Percentiles rank a stretch among this genome's conserved stretches.
phyloP scores from a whole-genome alignment of 1,140 invertebrate species.

The Drosophila pandora region DNA sequence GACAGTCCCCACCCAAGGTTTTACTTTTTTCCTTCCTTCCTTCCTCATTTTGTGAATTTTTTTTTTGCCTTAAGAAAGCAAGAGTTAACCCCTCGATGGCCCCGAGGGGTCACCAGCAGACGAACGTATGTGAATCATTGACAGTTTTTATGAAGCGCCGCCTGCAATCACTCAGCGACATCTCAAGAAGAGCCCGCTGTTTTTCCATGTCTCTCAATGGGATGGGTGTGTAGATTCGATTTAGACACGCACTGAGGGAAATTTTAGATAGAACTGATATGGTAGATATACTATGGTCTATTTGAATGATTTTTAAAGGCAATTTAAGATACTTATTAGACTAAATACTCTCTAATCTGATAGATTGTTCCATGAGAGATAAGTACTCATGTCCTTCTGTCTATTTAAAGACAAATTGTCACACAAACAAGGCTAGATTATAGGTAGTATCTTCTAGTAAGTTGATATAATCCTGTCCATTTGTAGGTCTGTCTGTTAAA shows the following conservation, averaged over 20 bases:
- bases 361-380: too few species aligned
- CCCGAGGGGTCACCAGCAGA: slow-evolving; percentile 61
- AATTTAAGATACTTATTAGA: too few species aligned
- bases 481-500: too few species aligned
- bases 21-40: slow-evolving; percentile 15
- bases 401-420: too few species aligned
- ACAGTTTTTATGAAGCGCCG: slow-evolving; percentile 77
- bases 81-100: slow-evolving; percentile 70
- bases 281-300: too few species aligned
- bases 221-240: slow-evolving; percentile 31
- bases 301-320: too few species aligned
- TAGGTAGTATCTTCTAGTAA: too few species aligned
- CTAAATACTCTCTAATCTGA: too few species aligned
- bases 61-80: background rate
- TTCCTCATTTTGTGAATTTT: background rate
- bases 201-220: slow-evolving; percentile 33
- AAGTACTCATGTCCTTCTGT: too few species aligned
- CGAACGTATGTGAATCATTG: slow-evolving; percentile 74
- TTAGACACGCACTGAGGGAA: slow-evolving; percentile 12
- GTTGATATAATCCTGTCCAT: too few species aligned
- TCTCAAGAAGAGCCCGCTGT: slow-evolving; percentile 67
- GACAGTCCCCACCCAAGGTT: slow-evolving; percentile 20
- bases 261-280: background rate
- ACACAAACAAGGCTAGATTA: too few species aligned
- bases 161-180: slow-evolving; percentile 71